Evolutionary conservation across 2,888 invertebrate genomes (phyloP), one percentile per base, ranked within the genome.

Genomic region (Nemoura dubitans): DNA sequence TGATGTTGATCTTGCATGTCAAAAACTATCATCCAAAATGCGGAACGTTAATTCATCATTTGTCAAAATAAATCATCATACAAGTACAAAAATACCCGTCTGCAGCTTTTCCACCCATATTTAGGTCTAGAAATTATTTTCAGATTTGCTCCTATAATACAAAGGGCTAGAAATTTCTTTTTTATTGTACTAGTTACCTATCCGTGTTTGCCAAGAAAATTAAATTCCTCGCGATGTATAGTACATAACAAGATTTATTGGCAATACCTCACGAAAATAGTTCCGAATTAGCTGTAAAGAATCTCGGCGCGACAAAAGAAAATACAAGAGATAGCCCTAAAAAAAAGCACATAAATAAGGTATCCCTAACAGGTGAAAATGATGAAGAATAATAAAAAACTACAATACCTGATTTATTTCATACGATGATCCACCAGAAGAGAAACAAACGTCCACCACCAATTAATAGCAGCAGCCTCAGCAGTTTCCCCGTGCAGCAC

Each of bases 361-460:
- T n/a, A n/a, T n/a, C n/a, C n/a, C 6, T 59, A 28, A 26, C 78
- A 76, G 7, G n/a, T n/a, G 10, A 78, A 78, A 78, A 78, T 78
- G 21, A 16, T 78, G 78, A 78, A 78, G 7, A 25, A 5, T 78
- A 78, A 76, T 21, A 25, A 76, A 76, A 76, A 21, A 21, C n/a
- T 21, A 76, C 78, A 78, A 78, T 78, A 78, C 78, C 78, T 78
- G 78, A 78, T 78, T 78, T 78, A 78, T 78, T 26, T 14, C 7
- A 78, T 16, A 6, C 78, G 78, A n/a, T 78, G 78, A 25, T 78
- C 78, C 27, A 78, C 10, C 10, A 78, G 28, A 27, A 59, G 14
- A 59, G 6, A 59, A 59, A 7, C 59, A 16, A 5, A 3, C n/a
- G 78, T 14, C 78, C n/a, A 26, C 28, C 27, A 25, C 26, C 78